These are phyloP conservation scores for Pycnomerus fuliginosus DNA, from an alignment of 2,888 invertebrate species.

Conservation along the genomic window DNA sequence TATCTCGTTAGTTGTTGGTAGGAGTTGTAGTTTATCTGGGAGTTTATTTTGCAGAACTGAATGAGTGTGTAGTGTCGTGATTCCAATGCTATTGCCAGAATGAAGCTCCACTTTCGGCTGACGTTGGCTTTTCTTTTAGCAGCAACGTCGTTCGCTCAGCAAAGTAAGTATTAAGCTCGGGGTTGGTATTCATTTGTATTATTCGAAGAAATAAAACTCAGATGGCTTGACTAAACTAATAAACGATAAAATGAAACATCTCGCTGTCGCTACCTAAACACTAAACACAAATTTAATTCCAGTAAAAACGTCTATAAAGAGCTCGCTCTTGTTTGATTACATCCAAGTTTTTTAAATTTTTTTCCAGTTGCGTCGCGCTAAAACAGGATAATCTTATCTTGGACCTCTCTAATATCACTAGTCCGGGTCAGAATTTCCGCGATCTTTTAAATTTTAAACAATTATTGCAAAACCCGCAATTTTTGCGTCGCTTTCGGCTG, in stretches of 20 bases:
- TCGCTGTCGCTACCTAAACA: conserved; percentile 29
- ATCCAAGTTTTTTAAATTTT: conserved; percentile 14
- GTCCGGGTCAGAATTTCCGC: conserved; percentile 20
- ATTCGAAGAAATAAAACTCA: conserved; percentile 26
- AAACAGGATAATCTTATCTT: not conserved
- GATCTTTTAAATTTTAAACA: too few species aligned
- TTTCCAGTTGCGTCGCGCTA: too few species aligned
- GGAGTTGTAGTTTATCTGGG: conserved; percentile 2
- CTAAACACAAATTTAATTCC: conserved; percentile 32
- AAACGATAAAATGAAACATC: conserved; percentile 33
- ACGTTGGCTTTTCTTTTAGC: conserved; percentile 28
- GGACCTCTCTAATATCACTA: conserved; percentile 12
- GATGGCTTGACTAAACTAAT: conserved; percentile 29
- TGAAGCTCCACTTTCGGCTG: conserved; percentile 28
- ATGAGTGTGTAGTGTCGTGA: conserved; percentile 20
- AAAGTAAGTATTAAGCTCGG: conserved; percentile 30
- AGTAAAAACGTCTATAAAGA: conserved; percentile 28
- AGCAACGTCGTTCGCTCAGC: conserved; percentile 28
- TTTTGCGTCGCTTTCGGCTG: too few species aligned
- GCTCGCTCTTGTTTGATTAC: conserved; percentile 9
- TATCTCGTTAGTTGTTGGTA: conserved; percentile 18
- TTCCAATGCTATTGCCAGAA: conserved; percentile 26
- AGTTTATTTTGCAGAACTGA: conserved; percentile 5
- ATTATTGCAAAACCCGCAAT: too few species aligned
- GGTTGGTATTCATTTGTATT: conserved; percentile 29